A percentile compares a stretch with the other conserved stretches of the same genome.
These are phyloP conservation scores for Dasypolia templi DNA, from an alignment of 2,888 invertebrate genomes.

Conservation along the genomic window DNA sequence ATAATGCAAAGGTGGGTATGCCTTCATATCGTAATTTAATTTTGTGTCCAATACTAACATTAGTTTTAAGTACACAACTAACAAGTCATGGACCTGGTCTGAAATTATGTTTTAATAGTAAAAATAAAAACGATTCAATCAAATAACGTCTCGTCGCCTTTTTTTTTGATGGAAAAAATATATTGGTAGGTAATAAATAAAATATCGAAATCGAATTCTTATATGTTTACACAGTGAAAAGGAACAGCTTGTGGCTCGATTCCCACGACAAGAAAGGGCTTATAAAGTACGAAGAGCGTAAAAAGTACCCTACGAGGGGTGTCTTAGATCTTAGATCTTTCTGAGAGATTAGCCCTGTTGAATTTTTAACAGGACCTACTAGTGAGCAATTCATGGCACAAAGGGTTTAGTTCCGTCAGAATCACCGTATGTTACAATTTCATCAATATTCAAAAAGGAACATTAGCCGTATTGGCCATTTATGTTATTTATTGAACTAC, in stretches of 20 bases:
- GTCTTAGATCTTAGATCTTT: slow-evolving; percentile 8
- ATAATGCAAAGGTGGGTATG: too few species aligned
- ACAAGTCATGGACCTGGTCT: too few species aligned
- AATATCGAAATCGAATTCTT: not conserved
- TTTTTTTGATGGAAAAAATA: too few species aligned
- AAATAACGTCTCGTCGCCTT: too few species aligned
- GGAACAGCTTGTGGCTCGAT: not conserved
- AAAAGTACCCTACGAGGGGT: not conserved
- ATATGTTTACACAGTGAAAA: not conserved
- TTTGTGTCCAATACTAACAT: too few species aligned
- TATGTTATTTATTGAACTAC: slow-evolving; percentile 36
- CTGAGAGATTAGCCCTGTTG: slow-evolving; percentile 34
- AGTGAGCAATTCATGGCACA: slow-evolving; percentile 23
- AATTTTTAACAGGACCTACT: slow-evolving; percentile 49
- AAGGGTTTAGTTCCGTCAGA: slow-evolving; percentile 24
- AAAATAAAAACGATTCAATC: too few species aligned
- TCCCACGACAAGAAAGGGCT: not conserved
- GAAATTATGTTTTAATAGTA: too few species aligned
- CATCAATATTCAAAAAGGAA: slow-evolving; percentile 42
- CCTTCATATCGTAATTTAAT: too few species aligned
- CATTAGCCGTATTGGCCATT: slow-evolving; percentile 34
- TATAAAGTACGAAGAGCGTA: not conserved
- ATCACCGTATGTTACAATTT: slow-evolving; percentile 30
- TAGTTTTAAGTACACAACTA: too few species aligned
- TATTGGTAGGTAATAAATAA: too few species aligned